Evolutionary conservation across 2,113 vertebrate genomes (phyloP).

Genomic region (Thinocorus orbignyianus): DNA sequence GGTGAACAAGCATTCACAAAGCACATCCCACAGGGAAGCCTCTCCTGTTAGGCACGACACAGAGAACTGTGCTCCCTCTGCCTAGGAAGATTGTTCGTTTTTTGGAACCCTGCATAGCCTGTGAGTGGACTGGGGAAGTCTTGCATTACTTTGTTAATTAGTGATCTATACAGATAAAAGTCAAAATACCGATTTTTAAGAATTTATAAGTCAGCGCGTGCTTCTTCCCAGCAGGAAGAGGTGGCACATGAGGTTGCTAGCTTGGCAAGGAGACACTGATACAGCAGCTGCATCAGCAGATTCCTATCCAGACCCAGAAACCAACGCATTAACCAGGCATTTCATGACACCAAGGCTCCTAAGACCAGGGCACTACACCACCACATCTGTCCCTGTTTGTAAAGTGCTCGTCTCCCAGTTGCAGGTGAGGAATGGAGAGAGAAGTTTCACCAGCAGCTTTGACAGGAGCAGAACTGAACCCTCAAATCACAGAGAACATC

Average conservation of each 20-base stretch:
- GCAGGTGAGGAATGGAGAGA: not conserved
- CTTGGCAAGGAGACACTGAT: not conserved
- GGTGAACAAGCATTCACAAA: not conserved
- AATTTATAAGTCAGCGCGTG: not conserved
- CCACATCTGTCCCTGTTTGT: not conserved
- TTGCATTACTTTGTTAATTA: not conserved
- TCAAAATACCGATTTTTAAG: not conserved
- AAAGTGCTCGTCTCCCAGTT: not conserved
- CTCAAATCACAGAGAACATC: not conserved
- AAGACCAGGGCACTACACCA: not conserved
- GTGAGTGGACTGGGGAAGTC: not conserved
- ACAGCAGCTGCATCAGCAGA: not conserved
- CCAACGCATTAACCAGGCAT: not conserved
- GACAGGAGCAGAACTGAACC: not conserved
- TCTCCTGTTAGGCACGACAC: not conserved
- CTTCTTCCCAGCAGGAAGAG: not conserved
- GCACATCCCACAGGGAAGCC: not conserved
- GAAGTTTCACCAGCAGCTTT: not conserved
- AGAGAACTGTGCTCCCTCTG: accelerated
- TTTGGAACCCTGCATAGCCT: not conserved
- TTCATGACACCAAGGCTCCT: not conserved
- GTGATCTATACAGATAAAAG: not conserved
- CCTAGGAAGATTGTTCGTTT: not conserved
- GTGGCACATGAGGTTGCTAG: not conserved
- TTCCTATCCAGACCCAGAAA: not conserved